Percentiles rank a stretch among this genome's conserved stretches.
Conservation (phyloP, 2,888 invertebrate species). For the Hoplodrina blanda region DNA sequence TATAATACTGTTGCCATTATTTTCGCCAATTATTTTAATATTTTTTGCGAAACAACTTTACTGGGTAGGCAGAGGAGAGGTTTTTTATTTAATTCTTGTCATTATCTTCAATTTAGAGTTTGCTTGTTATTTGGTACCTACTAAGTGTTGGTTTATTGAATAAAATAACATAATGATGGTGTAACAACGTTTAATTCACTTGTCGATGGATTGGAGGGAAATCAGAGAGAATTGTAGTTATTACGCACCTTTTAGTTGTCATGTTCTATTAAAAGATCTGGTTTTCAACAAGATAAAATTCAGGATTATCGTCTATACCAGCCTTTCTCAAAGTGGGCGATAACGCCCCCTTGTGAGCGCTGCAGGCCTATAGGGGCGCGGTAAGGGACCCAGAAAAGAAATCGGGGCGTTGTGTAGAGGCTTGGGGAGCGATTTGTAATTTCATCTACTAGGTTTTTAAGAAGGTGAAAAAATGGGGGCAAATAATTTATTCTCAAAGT, state of each 20-base stretch:
- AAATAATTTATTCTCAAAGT: no score
- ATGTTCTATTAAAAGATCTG: neutral
- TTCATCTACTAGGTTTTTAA: no score
- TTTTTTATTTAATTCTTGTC: constrained; percentile 2
- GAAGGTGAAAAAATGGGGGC: no score
- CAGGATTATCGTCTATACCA: neutral
- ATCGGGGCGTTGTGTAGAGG: no score
- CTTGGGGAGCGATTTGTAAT: no score
- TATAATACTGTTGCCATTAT: constrained; percentile 27
- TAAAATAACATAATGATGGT: constrained; percentile 20
- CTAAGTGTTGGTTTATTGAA: constrained; percentile 35
- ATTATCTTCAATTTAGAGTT: constrained; percentile 36
- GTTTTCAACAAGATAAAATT: neutral
- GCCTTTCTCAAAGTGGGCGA: no score
- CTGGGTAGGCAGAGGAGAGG: neutral
- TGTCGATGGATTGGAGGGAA: constrained; percentile 12
- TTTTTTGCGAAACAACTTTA: constrained; percentile 3
- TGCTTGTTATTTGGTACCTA: neutral
- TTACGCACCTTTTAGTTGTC: constrained; percentile 6
- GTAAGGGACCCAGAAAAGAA: no score
- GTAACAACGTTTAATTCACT: constrained; percentile 14
- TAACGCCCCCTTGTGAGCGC: no score
- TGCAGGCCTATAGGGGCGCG: no score
- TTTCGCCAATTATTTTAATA: constrained; percentile 31
- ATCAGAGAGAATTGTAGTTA: neutral